These are phyloP conservation scores for Panurus biarmicus DNA, from an alignment of 2,113 vertebrate species.

Conservation along the genomic window DNA sequence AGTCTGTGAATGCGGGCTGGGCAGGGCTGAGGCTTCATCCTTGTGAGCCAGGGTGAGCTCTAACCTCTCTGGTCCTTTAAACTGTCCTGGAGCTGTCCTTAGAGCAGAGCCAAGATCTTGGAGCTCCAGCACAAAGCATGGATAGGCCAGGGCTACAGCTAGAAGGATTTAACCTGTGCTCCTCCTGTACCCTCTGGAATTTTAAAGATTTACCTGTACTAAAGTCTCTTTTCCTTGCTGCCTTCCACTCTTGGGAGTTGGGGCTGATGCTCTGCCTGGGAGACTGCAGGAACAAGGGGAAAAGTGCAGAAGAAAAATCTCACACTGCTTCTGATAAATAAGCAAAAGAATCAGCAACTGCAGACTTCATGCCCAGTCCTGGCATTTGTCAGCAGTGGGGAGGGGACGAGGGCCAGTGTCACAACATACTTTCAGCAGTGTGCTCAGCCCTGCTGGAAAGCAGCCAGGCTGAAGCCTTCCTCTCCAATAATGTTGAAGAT, in stretches of 20 bases:
- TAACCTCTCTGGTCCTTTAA: background rate
- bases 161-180: background rate
- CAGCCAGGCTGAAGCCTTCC: background rate
- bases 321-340: background rate
- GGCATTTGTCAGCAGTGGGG: background rate
- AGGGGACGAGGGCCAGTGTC: background rate
- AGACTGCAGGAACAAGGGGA: background rate
- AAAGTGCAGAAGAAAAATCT: background rate
- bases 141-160: background rate
- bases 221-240: background rate
- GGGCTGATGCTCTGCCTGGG: background rate
- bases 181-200: background rate
- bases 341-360: background rate
- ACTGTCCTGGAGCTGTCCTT: background rate
- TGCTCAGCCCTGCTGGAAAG: background rate
- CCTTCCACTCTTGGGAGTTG: background rate
- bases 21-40: background rate
- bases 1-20: background rate
- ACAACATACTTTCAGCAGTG: background rate
- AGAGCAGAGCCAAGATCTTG: background rate
- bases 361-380: background rate
- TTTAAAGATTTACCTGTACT: background rate
- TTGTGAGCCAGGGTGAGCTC: background rate
- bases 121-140: background rate
- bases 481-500: background rate